Base-by-base conservation (phyloP, 2,113 vertebrate species). In the Carettochelys insculpta region DNA sequence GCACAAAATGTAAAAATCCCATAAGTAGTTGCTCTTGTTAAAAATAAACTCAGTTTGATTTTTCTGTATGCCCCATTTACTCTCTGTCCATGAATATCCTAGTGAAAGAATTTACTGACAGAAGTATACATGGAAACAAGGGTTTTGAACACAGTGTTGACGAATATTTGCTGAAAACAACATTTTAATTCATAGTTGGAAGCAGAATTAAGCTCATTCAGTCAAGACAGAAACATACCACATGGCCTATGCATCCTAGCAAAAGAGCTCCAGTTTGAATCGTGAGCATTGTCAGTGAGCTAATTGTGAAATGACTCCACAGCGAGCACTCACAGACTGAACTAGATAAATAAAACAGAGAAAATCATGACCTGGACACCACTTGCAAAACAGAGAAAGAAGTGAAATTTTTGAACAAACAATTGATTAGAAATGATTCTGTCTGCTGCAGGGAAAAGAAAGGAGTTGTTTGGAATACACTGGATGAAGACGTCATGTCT, bases 401-500 rank as follows among this genome's bases (percentile, higher is more conserved):
- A 12, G 3, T 56, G 53, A 87, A 77, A 48, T 53, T 27, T 50
- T 65, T 91, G 84, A 68, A 88, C 31, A 14, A 50, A 75, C 82
- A 80, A 88, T 47, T 52, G 76, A 38, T 58, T 19, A 1, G 43
- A n/a, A 91, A 50, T 48, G 79, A 56, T 45, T 86, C 80, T 45
- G 85, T 50, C 83, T 88, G 58, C 1, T 4, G 31, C 79, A 65
- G 82, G 56, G 65, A 51, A 77, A 83, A 34, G 77, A 89, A 91
- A 85, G 0, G 9, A 89, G 38, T 84, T 92, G 53, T 92, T 96
- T 86, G 80, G 75, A 85, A 82, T 22, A 75, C 20, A 77, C 50
- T 77, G 84, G n/a, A 68, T 22, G 5, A n/a, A 22, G 61, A 22
- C 38, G 34, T 17, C n/a, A 89, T 45, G 19, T 65, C 61, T 80